Conservation (phyloP, 2,113 vertebrate species). For the Plecturocebus donacophilus region DNA sequence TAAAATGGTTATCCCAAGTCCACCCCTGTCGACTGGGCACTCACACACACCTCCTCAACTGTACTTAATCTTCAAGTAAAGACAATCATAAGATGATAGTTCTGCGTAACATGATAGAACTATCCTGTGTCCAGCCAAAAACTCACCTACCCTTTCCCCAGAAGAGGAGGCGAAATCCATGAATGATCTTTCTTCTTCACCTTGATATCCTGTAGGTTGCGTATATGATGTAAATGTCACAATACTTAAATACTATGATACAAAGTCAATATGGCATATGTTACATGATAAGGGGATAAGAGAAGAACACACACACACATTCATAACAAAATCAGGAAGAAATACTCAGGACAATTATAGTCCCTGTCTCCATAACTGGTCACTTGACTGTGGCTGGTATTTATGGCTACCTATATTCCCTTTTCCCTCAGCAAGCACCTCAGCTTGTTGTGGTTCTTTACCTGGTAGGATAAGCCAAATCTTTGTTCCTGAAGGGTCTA, state of each 20-base stretch:
- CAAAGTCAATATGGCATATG: background rate
- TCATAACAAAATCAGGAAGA: background rate
- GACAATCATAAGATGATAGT: too few species aligned
- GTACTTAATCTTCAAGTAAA: too few species aligned
- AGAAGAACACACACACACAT: background rate
- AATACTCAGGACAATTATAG: background rate
- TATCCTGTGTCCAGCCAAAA: too few species aligned
- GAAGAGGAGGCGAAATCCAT: background rate
- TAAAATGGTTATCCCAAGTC: background rate
- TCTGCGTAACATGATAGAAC: too few species aligned
- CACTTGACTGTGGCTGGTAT: background rate
- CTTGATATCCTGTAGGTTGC: background rate
- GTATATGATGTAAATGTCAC: background rate
- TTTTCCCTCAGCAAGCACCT: background rate
- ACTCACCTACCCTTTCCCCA: too few species aligned
- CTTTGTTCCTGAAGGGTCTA: too few species aligned
- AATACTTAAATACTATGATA: too few species aligned
- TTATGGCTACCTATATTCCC: background rate
- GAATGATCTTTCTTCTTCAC: background rate
- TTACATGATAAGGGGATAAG: background rate
- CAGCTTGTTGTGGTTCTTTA: background rate
- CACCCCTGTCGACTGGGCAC: too few species aligned
- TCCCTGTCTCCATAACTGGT: background rate
- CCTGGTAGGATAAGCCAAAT: too few species aligned
- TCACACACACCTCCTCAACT: too few species aligned